Evolutionary conservation across 2,888 invertebrate species (phyloP).

Genomic region (Plebejus anna): DNA sequence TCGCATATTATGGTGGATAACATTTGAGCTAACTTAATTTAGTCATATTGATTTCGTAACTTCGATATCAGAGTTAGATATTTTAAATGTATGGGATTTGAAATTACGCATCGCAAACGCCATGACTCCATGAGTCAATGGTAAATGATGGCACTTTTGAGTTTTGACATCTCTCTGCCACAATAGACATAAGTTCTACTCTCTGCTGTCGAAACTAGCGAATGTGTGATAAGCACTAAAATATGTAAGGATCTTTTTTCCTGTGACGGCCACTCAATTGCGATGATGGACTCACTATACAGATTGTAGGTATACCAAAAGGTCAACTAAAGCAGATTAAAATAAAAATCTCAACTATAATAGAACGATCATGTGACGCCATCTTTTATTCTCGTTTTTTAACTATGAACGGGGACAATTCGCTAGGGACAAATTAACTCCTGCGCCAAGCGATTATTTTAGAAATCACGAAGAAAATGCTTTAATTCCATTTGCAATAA

Average conservation of each 20-base stretch:
- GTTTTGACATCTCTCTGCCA: no score
- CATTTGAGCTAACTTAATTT: background rate
- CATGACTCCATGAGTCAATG: no score
- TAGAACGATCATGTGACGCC: background rate
- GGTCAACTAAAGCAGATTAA: background rate
- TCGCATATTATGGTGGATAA: background rate
- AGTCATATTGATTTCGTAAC: background rate
- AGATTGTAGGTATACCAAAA: background rate
- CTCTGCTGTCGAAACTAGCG: no score
- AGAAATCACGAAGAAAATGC: background rate
- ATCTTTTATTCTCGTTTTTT: background rate
- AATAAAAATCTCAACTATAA: background rate
- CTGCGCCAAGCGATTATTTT: background rate
- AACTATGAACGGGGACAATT: background rate
- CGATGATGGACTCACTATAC: no score
- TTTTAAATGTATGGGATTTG: no score
- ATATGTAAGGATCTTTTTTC: no score
- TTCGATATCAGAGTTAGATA: background rate
- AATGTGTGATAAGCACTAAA: no score
- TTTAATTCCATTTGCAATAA: background rate
- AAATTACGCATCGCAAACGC: no score
- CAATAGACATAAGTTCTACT: no score
- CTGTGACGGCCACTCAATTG: no score
- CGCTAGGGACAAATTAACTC: background rate
- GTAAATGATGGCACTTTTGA: no score